Evolutionary conservation across 2,113 vertebrate genomes (phyloP), one percentile per base, ranked within the genome.

Genomic region (Elephas maximus): DNA sequence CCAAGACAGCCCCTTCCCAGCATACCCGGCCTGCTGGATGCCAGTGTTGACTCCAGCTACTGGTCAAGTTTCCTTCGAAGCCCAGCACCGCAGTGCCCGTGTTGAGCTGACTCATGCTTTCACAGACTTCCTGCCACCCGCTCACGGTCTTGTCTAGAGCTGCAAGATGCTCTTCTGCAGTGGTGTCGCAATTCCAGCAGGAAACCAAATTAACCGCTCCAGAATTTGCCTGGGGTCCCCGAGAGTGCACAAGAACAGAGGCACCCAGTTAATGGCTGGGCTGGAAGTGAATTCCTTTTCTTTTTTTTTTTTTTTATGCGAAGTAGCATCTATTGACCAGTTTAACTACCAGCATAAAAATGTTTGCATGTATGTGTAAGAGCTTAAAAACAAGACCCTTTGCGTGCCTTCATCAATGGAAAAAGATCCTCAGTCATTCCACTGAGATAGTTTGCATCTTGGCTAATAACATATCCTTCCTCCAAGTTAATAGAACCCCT

Each of bases 101-200:
- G 28, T 24, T 0, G 45, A 17, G 77, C 81, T 97, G 94, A 97
- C 91, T 97, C 97, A 95, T 51, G 78, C 44, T 45, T 63, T 67
- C 92, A 86, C 45, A 74, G 91, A 93, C 91, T 91, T 97, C 85
- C 86, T 67, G 74, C 23, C 74, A n/a, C 93, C 76, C 63, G 74
- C 26, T 51, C 85, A 44, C 3, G 0, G n/a, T 74, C 93, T 74
- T 15, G 73, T 78, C 94, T 73, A 84, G 79, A 92, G 65, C 67
- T 63, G 26, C 74, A 88, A 74, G 94, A 15, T 65, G 21, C 90
- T 79, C 28, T 18, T 82, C 48, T 48, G 45, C 21, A 23, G 30
- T 0, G 5, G 65, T 48, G 67, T 97, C 17, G 62, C 97, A 94
- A 88, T 89, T 84, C 95, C 89, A 94, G 86, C 97, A 91, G 90